phyloP scores from a whole-genome alignment of 2,797 vertebrate genomes.

The Podargus strigoides region DNA sequence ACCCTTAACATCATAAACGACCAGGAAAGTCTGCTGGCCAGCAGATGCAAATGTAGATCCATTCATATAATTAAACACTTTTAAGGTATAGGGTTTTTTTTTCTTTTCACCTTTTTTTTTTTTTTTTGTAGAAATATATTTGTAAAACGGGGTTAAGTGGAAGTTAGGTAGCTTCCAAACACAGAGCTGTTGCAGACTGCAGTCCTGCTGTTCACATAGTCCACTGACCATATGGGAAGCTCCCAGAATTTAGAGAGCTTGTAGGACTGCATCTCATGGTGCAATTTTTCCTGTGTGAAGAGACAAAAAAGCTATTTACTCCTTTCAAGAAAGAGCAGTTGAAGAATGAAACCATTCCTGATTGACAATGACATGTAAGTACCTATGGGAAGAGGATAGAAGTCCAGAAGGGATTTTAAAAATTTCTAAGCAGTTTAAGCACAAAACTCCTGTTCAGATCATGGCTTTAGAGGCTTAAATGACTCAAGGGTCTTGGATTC shows the following conservation, averaged over 20 bases:
- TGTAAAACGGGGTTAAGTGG: neutral
- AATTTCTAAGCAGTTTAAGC: neutral
- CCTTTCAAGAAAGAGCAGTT: neutral
- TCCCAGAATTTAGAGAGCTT: neutral
- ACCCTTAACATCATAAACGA: neutral
- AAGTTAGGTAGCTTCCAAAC: neutral
- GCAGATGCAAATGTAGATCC: neutral
- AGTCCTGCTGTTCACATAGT: neutral
- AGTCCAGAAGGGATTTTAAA: neutral
- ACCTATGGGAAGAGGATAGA: neutral
- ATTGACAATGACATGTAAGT: neutral
- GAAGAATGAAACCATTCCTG: neutral
- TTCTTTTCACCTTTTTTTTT: neutral
- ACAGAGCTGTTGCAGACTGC: neutral
- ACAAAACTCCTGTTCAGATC: neutral
- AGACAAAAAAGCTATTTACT: neutral
- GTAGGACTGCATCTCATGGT: neutral
- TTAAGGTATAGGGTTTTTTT: neutral
- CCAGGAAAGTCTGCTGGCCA: neutral
- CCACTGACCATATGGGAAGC: neutral
- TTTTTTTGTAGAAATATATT: neutral
- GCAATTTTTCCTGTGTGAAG: neutral
- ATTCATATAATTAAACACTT: neutral
- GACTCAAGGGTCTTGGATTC: neutral
- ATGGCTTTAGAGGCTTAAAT: neutral